A percentile compares a stretch with the other conserved stretches of the same genome.
Evolutionary conservation across 2,113 vertebrate genomes (phyloP).

Genomic region (Noturus placidus): DNA sequence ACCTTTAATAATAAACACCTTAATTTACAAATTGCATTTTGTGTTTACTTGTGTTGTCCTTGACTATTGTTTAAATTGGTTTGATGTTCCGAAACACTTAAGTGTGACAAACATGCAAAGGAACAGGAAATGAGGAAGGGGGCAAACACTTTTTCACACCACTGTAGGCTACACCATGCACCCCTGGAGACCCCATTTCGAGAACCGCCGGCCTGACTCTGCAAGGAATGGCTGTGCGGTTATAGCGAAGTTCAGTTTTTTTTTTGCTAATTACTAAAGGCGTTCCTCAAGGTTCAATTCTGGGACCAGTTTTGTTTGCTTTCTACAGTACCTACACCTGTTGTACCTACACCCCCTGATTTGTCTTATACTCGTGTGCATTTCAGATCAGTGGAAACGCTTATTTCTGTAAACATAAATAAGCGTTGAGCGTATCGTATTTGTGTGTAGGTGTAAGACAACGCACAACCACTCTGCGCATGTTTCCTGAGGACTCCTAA

Average conservation of each 20-base stretch:
- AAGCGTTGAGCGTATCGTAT: neutral
- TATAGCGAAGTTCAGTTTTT: too few relatives aligned
- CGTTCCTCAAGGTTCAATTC: neutral
- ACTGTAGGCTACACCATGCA: neutral
- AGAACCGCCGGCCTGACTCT: neutral
- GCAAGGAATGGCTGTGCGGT: neutral
- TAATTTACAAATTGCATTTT: too few relatives aligned
- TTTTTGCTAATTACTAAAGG: neutral
- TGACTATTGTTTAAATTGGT: too few relatives aligned
- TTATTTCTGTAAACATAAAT: neutral
- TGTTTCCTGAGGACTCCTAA: conserved; percentile 30
- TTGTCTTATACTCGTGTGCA: neutral
- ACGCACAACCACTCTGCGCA: neutral
- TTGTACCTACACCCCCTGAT: neutral
- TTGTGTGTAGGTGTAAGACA: neutral
- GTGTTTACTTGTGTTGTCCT: too few relatives aligned
- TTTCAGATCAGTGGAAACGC: neutral
- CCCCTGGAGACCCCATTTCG: neutral
- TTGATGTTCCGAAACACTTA: too few relatives aligned
- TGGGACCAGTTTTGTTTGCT: neutral
- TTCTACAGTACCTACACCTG: neutral
- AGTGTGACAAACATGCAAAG: too few relatives aligned
- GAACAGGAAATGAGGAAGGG: too few relatives aligned
- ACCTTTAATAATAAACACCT: too few relatives aligned
- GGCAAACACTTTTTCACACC: too few relatives aligned